Percentiles rank a stretch among this genome's conserved stretches.
These are phyloP conservation scores for Exephanes ischioxanthus DNA, from an alignment of 2,888 invertebrate genomes.

Conservation along the genomic window DNA sequence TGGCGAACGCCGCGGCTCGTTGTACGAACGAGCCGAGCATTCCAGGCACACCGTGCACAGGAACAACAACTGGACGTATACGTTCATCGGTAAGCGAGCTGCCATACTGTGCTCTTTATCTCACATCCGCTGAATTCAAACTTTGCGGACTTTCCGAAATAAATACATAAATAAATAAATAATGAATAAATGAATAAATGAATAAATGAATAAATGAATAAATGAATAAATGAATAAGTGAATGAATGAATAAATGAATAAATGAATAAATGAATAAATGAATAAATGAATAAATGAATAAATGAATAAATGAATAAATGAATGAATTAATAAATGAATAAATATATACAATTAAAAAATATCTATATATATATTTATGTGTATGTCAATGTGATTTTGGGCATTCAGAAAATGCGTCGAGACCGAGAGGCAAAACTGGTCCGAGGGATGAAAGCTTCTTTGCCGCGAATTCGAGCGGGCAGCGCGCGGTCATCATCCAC, in stretches of 20 bases:
- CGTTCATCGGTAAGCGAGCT: conserved; percentile 31
- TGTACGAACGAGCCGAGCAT: conserved; percentile 63
- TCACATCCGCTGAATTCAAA: background rate
- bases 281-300: too few relatives aligned
- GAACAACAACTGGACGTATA: conserved; percentile 56
- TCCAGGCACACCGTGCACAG: conserved; percentile 48
- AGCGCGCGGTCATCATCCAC: background rate
- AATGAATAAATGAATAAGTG: too few relatives aligned
- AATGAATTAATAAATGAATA: background rate
- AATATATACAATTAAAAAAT: background rate
- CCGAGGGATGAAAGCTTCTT: background rate
- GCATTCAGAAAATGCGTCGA: background rate
- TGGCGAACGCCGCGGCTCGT: conserved; percentile 55
- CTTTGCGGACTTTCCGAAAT: background rate
- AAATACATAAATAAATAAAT: background rate
- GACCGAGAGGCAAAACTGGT: background rate
- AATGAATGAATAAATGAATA: background rate
- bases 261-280: too few relatives aligned
- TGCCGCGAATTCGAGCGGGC: background rate
- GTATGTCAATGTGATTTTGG: background rate
- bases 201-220: too few relatives aligned
- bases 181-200: too few relatives aligned
- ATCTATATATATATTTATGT: background rate
- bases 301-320: too few relatives aligned
- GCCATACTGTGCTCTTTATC: conserved; percentile 56